Evolutionary conservation across 2,113 vertebrate genomes (phyloP).

Genomic region (Proteles cristata): DNA sequence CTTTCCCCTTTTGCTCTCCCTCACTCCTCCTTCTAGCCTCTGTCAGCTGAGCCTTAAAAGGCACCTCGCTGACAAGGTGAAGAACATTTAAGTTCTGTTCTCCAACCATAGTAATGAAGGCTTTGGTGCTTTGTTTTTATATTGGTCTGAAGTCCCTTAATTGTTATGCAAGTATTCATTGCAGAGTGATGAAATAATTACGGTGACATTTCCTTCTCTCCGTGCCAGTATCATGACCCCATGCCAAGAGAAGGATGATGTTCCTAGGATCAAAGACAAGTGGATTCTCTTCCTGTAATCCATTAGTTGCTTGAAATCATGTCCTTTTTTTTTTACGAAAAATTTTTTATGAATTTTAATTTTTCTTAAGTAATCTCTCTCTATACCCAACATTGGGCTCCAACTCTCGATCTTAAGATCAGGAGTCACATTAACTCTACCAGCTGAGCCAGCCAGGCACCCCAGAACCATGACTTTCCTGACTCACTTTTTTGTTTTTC

Average conservation of each 20-base stretch:
- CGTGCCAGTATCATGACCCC: neutral
- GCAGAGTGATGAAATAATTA: neutral
- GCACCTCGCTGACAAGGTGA: neutral
- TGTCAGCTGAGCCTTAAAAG: neutral
- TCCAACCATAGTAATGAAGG: neutral
- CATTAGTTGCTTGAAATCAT: neutral
- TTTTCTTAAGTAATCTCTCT: neutral
- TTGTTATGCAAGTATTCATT: neutral
- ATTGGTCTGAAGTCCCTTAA: neutral
- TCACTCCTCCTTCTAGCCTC: neutral
- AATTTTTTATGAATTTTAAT: neutral
- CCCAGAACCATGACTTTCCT: neutral
- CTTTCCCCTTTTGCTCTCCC: neutral
- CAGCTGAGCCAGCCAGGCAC: neutral
- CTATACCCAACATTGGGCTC: neutral
- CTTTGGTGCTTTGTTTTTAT: neutral
- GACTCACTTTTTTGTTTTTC: neutral
- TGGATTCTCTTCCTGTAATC: neutral
- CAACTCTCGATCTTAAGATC: neutral
- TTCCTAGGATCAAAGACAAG: neutral
- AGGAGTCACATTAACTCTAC: neutral
- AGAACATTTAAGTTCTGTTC: neutral
- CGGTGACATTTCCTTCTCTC: neutral
- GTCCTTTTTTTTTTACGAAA: neutral
- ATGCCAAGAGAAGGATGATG: neutral